A percentile compares a stretch with the other conserved stretches of the same genome.
Conservation (phyloP, 2,797 vertebrate species). For the Anomalospiza imberbis region DNA sequence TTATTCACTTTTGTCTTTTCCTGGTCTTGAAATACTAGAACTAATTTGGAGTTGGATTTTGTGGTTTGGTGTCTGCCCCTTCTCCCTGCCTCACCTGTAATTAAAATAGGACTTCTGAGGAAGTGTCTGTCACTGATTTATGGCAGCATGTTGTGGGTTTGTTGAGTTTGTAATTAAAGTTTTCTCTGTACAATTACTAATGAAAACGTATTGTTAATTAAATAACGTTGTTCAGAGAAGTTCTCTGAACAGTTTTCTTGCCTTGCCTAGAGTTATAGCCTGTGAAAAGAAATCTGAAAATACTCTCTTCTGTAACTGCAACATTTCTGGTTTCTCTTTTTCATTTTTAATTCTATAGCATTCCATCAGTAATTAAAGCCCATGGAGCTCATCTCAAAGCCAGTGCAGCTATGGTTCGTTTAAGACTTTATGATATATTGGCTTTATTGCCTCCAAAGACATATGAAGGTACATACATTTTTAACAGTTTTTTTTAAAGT, state of each 20-base stretch:
- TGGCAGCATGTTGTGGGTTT: neutral
- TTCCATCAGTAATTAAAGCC: slow-evolving; percentile 95
- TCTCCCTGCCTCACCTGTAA: neutral
- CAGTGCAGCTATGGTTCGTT: slow-evolving; percentile 98
- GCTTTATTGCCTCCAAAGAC: slow-evolving; percentile 97
- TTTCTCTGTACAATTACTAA: neutral
- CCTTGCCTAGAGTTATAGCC: neutral
- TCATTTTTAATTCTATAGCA: slow-evolving; percentile 71
- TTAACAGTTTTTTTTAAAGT: neutral
- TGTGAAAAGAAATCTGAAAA: neutral
- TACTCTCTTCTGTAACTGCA: neutral
- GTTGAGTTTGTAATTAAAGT: neutral
- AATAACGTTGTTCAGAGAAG: neutral
- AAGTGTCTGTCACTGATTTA: neutral
- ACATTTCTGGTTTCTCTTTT: neutral
- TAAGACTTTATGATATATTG: slow-evolving; percentile 95
- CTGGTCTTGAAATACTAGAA: neutral
- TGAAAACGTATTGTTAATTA: neutral
- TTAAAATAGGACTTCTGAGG: neutral
- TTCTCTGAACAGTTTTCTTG: neutral
- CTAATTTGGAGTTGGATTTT: neutral
- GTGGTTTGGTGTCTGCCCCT: neutral
- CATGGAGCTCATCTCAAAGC: slow-evolving; percentile 97
- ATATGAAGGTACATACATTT: slow-evolving; percentile 88
- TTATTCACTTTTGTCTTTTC: neutral